Conservation (phyloP, 2,113 vertebrate species). For the Perca fluviatilis region DNA sequence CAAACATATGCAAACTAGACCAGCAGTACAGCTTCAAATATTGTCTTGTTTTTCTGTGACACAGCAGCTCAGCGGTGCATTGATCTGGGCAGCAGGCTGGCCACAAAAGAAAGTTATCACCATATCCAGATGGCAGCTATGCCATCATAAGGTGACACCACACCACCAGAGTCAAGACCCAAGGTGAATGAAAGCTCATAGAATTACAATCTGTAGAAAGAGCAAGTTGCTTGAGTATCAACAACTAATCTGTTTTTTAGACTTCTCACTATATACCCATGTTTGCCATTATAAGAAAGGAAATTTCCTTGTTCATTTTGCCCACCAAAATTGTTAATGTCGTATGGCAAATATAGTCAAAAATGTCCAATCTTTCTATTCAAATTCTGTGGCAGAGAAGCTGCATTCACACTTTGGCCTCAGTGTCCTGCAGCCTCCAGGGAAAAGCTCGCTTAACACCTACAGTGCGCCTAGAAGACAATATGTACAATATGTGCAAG, state of each 20-base stretch:
- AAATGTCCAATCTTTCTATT: not conserved
- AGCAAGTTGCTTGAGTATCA: not conserved
- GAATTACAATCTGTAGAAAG: constrained; percentile 21
- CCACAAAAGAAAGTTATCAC: constrained; percentile 69
- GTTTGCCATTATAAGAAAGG: not conserved
- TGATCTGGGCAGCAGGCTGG: constrained; percentile 49
- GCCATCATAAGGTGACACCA: constrained; percentile 73
- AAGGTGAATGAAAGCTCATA: constrained; percentile 33
- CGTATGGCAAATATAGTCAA: not conserved
- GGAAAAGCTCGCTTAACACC: constrained; percentile 40
- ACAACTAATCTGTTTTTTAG: not conserved
- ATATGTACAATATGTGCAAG: constrained; percentile 14
- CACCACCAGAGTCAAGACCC: constrained; percentile 50
- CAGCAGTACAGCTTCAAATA: constrained; percentile 12
- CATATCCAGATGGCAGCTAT: constrained; percentile 73
- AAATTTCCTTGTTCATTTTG: not conserved
- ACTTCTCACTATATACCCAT: not conserved
- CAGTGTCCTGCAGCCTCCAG: constrained; percentile 21
- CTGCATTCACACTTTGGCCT: constrained; percentile 27
- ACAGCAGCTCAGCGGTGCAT: constrained; percentile 55
- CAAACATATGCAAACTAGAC: constrained; percentile 4
- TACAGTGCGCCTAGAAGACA: constrained; percentile 50
- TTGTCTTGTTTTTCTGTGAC: constrained; percentile 60
- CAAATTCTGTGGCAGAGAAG: constrained; percentile 16
- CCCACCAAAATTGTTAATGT: too few relatives aligned